These are phyloP conservation scores for Hemichromis elongatus DNA, from an alignment of 2,113 vertebrate genomes.

Conservation along the genomic window DNA sequence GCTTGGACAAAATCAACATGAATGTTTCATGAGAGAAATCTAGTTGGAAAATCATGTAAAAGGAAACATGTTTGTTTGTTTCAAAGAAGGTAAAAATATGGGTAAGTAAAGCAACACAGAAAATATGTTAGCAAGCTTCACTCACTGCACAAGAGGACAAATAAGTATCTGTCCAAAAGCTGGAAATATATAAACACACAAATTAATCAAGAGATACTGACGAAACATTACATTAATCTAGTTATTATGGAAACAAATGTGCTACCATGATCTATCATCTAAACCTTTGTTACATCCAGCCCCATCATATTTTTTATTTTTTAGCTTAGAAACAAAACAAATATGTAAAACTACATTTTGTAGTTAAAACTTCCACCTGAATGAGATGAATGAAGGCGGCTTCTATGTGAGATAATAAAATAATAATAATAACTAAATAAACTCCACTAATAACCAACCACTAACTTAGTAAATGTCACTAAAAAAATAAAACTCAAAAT, in stretches of 20 bases:
- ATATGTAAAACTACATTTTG: background rate
- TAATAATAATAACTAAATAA: background rate
- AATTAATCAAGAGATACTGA: background rate
- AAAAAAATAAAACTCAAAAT: background rate
- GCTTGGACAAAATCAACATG: fast-evolving
- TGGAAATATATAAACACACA: background rate
- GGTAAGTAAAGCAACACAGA: background rate
- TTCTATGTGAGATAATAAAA: background rate
- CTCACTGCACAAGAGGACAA: background rate
- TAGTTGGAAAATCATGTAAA: background rate
- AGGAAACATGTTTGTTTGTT: background rate
- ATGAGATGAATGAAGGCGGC: background rate
- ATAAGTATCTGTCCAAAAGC: background rate
- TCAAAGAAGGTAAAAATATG: background rate
- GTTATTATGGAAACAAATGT: background rate
- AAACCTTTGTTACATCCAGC: background rate
- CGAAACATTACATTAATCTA: background rate
- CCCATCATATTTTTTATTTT: background rate
- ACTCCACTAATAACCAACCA: background rate
- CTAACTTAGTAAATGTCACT: background rate
- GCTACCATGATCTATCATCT: background rate
- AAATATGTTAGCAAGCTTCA: background rate
- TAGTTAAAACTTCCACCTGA: background rate
- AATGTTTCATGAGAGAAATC: background rate
- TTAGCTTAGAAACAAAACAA: background rate